A percentile compares a stretch with the other conserved stretches of the same genome.
These are phyloP conservation scores for Poeciliopsis gracilis DNA, from an alignment of 2,797 vertebrate genomes.

Conservation along the genomic window DNA sequence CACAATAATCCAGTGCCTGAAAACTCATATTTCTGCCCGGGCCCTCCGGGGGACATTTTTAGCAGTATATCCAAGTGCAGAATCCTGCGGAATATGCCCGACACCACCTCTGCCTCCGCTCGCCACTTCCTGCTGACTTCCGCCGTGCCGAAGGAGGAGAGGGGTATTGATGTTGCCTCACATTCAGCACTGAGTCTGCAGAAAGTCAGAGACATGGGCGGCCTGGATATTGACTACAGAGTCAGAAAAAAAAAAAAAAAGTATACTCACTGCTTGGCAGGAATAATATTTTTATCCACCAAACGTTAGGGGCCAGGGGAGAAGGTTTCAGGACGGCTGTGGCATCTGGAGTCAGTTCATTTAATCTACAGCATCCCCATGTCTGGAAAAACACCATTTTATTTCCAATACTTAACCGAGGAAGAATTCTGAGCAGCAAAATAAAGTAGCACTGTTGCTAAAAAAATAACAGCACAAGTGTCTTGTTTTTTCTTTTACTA, in stretches of 20 bases:
- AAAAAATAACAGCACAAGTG: no score
- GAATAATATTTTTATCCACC: slow-evolving; percentile 5
- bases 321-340: background rate
- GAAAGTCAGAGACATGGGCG: slow-evolving; percentile 12
- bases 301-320: background rate
- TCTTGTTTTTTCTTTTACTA: no score
- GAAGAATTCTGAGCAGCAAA: background rate
- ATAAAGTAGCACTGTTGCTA: no score
- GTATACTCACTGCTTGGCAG: slow-evolving; percentile 9
- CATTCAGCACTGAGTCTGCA: slow-evolving; percentile 30
- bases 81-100: slow-evolving; percentile 15
- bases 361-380: background rate
- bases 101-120: slow-evolving; percentile 31
- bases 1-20: background rate
- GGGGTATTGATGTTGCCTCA: slow-evolving; percentile 30
- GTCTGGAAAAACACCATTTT: background rate
- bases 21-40: background rate
- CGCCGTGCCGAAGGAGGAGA: slow-evolving; percentile 3
- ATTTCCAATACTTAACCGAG: background rate
- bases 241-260: slow-evolving; percentile 18
- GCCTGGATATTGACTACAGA: slow-evolving; percentile 7
- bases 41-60: slow-evolving; percentile 22
- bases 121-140: slow-evolving; percentile 31
- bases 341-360: background rate
- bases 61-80: slow-evolving; percentile 7